Base-by-base conservation (phyloP, 2,113 vertebrate genomes). In the Rostratula benghalensis region DNA sequence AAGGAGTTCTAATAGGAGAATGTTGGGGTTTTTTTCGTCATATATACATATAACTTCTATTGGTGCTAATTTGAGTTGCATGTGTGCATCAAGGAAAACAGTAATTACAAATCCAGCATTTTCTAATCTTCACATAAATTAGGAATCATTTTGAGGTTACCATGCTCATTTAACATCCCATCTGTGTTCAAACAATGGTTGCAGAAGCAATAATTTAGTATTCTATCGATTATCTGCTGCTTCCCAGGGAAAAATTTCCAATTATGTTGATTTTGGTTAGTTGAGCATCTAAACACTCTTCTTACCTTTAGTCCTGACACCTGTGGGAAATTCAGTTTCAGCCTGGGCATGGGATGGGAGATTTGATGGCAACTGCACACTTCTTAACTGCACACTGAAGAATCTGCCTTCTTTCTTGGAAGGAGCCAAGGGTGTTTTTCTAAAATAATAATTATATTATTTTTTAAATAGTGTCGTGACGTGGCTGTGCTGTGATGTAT, bases 311-410 rank as follows among this genome's bases (percentile, higher is more conserved):
- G 9, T 54, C 74, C 45, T 60, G 56, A 11, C 2, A 3, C 48
- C 60, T 85, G 48, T 53, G 81, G 80, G 48, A 22, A 35, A 54
- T 19, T 7, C 3, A 3, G 12, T 43, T 67, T 31, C 2, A 2
- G 28, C 21, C 45, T 33, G 59, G 0, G 2, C 13, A 0, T 13
- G 8, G 51, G 45, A 10, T 0, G 1, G 63, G 61, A 70, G 43
- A 9, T 25, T 9, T 4, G 48, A 5, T 12, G 37, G 51, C 33
- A 16, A 2, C 24, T 8, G 73, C 41, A 5, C 12, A 12, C 17
- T 61, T 23, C 35, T 11, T 17, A 31, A 15, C 28, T 19, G 59
- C 28, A 1, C 4, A 9, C 68, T 17, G 51, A 25, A 50, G 74
- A 6, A 30, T 28, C 51, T 21, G 19, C 39, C 2, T 0, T 3